Evolutionary conservation across 1,140 invertebrate genomes (phyloP).

Genomic region (Dinoponera quadriceps): DNA sequence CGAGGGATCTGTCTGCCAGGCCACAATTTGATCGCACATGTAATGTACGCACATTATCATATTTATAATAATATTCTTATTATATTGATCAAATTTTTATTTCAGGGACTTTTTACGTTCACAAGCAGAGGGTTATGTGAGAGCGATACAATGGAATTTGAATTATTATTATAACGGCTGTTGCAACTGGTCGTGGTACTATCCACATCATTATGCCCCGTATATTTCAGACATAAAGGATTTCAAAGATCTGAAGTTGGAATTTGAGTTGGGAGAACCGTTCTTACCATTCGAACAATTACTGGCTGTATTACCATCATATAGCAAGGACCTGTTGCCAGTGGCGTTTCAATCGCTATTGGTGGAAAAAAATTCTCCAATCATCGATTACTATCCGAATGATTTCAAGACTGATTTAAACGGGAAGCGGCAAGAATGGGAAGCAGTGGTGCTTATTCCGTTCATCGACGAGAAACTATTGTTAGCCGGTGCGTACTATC

Average conservation of each 20-base stretch:
- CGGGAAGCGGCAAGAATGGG: conserved; percentile 98
- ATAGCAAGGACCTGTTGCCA: conserved; percentile 93
- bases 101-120: conserved; percentile 90
- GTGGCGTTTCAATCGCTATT: conserved; percentile 93
- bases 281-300: conserved; percentile 98
- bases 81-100: too few species aligned
- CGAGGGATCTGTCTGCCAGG: too few species aligned
- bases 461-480: conserved; percentile 94
- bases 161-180: conserved; percentile 99
- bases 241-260: conserved; percentile 90
- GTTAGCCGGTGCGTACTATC: conserved; percentile 83
- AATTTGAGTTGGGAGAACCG: conserved; percentile 94
- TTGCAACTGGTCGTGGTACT: conserved; percentile 99
- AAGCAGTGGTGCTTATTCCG: conserved; percentile 98
- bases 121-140: conserved; percentile 95
- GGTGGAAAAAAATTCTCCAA: conserved; percentile 92
- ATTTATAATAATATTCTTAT: too few species aligned
- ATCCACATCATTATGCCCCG: conserved; percentile 98
- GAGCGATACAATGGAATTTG: conserved; percentile 98
- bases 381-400: conserved; percentile 95
- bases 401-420: conserved; percentile 96
- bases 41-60: too few species aligned
- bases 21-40: too few species aligned
- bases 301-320: conserved; percentile 96
- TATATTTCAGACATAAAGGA: conserved; percentile 97